phyloP scores from a whole-genome alignment of 1,140 invertebrate species.

The Phocides pigmalion region DNA sequence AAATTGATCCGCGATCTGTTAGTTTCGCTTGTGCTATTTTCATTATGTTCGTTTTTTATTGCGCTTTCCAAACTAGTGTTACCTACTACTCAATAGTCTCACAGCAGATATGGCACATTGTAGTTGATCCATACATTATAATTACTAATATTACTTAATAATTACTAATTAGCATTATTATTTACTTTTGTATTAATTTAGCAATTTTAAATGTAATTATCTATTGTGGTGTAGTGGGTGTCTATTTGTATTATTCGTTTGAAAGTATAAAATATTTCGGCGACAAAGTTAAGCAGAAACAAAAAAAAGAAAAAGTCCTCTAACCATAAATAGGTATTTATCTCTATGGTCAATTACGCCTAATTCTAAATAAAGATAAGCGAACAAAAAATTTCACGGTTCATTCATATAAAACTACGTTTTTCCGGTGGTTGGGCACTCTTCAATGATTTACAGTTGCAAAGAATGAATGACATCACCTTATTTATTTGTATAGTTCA shows the following conservation, averaged over 20 bases:
- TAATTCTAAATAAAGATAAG: slow-evolving; percentile 15
- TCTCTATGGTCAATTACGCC: slow-evolving; percentile 9
- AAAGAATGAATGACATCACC: slow-evolving; percentile 9
- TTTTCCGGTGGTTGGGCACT: slow-evolving; percentile 12
- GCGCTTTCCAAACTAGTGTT: no score
- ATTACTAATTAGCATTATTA: no score
- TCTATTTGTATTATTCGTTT: background rate
- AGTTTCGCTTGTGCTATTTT: no score
- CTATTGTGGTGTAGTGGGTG: no score
- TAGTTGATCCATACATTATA: no score
- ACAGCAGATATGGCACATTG: no score
- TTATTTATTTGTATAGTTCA: background rate
- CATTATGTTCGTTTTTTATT: no score
- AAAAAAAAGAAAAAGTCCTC: slow-evolving; percentile 14
- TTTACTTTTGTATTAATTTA: no score
- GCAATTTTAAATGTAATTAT: no score
- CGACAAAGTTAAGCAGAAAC: background rate
- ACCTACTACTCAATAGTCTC: no score
- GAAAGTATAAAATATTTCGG: background rate
- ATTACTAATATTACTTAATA: no score
- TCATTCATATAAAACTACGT: slow-evolving; percentile 18
- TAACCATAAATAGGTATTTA: slow-evolving; percentile 11
- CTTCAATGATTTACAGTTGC: slow-evolving; percentile 2
- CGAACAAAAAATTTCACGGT: slow-evolving; percentile 16
- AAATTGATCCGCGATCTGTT: no score